These are phyloP conservation scores for Digitonthophagus gazella DNA, from an alignment of 2,888 invertebrate species.

Conservation along the genomic window DNA sequence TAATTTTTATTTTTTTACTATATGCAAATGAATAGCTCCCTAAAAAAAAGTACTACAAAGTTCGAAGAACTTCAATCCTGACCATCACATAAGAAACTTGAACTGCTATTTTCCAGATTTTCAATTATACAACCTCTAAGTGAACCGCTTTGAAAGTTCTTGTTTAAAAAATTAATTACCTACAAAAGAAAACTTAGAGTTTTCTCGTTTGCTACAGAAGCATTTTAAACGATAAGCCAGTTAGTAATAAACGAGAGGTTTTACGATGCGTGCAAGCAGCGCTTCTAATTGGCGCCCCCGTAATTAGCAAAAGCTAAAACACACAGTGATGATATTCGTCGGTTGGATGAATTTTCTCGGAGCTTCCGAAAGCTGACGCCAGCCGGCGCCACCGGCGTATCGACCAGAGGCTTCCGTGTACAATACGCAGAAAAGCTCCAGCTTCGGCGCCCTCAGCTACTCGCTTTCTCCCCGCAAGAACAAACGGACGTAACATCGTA, in stretches of 20 bases:
- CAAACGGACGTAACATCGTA: neutral
- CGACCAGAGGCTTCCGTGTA: constrained; percentile 5
- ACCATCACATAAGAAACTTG: too few species aligned
- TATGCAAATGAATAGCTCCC: too few species aligned
- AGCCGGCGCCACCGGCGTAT: constrained; percentile 11
- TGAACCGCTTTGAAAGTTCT: too few species aligned
- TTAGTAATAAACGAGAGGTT: neutral
- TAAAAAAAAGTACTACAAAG: too few species aligned
- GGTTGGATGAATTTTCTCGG: constrained; percentile 28
- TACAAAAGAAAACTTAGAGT: neutral
- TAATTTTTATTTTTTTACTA: too few species aligned
- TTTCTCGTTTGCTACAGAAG: constrained; percentile 23
- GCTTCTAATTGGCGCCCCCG: constrained; percentile 17
- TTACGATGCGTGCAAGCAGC: neutral
- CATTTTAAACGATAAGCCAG: constrained; percentile 33
- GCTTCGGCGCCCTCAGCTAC: constrained; percentile 4
- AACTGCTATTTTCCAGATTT: too few species aligned
- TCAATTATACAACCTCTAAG: too few species aligned
- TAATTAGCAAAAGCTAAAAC: constrained; percentile 26
- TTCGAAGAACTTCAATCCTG: too few species aligned
- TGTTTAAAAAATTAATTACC: too few species aligned
- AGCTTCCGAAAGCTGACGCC: constrained; percentile 27
- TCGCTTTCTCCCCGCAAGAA: neutral
- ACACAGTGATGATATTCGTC: constrained; percentile 33
- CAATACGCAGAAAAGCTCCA: constrained; percentile 11